These are phyloP conservation scores for Dicroscelio sp. DNA, from an alignment of 2,888 invertebrate species.

Conservation along the genomic window DNA sequence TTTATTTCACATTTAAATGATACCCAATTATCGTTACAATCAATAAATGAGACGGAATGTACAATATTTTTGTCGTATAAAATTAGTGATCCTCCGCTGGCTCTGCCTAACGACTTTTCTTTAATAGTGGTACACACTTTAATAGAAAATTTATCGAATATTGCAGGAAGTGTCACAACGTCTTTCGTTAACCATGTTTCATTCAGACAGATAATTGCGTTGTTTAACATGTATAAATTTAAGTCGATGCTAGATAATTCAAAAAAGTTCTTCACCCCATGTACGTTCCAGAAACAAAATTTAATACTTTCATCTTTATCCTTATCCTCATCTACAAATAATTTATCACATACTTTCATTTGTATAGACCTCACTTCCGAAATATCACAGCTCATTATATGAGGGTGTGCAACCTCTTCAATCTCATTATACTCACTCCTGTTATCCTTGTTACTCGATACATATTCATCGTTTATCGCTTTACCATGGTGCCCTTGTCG, in stretches of 20 bases:
- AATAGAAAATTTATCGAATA: background rate
- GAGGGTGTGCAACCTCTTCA: no score
- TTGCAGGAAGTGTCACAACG: background rate
- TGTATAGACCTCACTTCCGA: no score
- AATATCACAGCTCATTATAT: no score
- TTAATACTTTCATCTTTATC: no score
- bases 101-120: constrained; percentile 8
- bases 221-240: background rate
- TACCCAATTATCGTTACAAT: background rate
- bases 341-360: background rate
- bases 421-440: no score
- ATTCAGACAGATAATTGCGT: background rate
- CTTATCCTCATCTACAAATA: background rate
- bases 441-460: no score
- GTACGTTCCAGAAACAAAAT: constrained; percentile 14
- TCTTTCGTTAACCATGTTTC: constrained; percentile 12
- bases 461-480: no score
- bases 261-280: constrained; percentile 5
- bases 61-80: background rate
- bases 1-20: background rate
- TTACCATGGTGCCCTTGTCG: no score
- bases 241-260: background rate
- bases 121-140: background rate
- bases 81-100: background rate
- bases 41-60: no score